Percentiles rank a stretch among this genome's conserved stretches.
These are phyloP conservation scores for Caenorhabditis sp. DNA, from an alignment of 2,888 invertebrate genomes.

Conservation along the genomic window DNA sequence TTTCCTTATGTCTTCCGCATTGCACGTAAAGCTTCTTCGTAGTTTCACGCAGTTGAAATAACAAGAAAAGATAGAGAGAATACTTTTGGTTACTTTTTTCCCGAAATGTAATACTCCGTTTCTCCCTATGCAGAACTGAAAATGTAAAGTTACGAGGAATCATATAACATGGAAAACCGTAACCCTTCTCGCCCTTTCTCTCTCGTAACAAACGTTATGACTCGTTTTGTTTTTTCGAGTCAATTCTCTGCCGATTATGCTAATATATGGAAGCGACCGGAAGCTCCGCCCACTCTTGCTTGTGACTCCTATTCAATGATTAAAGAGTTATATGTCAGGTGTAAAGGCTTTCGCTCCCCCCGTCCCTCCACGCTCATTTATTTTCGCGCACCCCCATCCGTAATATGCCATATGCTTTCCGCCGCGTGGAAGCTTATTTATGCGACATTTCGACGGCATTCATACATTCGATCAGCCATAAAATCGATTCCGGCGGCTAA, in stretches of 20 bases:
- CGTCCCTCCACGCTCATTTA: conserved; percentile 16
- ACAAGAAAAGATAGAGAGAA: neutral
- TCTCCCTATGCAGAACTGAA: too few relatives aligned
- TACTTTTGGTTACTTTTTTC: conserved; percentile 1
- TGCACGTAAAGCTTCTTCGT: neutral
- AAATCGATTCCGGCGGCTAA: conserved; percentile 41
- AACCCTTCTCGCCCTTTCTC: conserved; percentile 8
- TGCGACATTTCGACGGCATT: conserved; percentile 47
- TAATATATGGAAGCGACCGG: conserved; percentile 18
- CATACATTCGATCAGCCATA: conserved; percentile 50
- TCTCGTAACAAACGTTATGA: too few relatives aligned
- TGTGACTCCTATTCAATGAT: conserved; percentile 28
- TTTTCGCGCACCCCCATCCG: conserved; percentile 43
- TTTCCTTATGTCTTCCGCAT: neutral
- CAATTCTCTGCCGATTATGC: conserved; percentile 37
- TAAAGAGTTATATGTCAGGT: conserved; percentile 47
- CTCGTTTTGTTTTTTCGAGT: conserved; percentile 19
- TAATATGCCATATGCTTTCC: conserved; percentile 52
- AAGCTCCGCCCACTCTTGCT: conserved; percentile 33
- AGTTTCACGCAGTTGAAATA: neutral
- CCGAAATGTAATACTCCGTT: neutral
- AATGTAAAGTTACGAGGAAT: conserved; percentile 28
- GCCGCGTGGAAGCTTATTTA: conserved; percentile 8
- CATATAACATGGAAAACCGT: conserved; percentile 48
- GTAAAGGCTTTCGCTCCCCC: conserved; percentile 2